Evolutionary conservation across 2,888 invertebrate species (phyloP), one percentile per base, ranked within the genome.

Genomic region (Eupithecia dodoneata): DNA sequence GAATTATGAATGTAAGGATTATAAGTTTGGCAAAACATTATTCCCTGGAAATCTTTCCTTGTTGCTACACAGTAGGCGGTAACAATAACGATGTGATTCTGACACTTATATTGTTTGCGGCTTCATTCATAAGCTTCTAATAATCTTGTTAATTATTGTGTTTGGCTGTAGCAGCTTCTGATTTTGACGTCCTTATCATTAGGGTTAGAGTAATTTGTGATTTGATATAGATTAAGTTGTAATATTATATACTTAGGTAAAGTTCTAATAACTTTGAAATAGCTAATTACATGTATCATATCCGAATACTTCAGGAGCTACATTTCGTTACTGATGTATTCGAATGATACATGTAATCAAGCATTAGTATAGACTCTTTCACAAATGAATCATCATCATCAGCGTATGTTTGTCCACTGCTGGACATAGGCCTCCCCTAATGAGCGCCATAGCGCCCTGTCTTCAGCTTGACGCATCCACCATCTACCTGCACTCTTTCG

Each of bases 61-160:
- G 91, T 91, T 90, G 89, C 87, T 81, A 12, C 81, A 75, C 82
- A 81, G 85, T 84, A 85, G 85, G 87, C 86, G 87, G 89, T 86
- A 89, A 88, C 89, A 90, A 90, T 63, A 12, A 63, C 66, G 72
- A 52, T 55, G 77, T 80, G 81, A 81, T 81, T 82, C 75, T 81
- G 80, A 80, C 79, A 80, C 79, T 78, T 80, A n/a, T 77, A 80
- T 78, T 81, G 80, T 79, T 75, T 81, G 79, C 80, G 77, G 78
- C 79, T 81, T 80, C 76, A 82, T 82, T 76, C 78, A 78, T 78
- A 79, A 75, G 76, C 76, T 77, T 77, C 73, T 79, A 80, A 82
- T 81, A 73, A 81, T 74, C 76, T 66, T 42, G 66, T 66, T 66
- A 66, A 66, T 66, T 42, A 18, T 3, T 66, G 66, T 66, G 15